Evolutionary conservation across 2,888 invertebrate species (phyloP), one percentile per base, ranked within the genome.

Genomic region (Chrysolina oricalcia): DNA sequence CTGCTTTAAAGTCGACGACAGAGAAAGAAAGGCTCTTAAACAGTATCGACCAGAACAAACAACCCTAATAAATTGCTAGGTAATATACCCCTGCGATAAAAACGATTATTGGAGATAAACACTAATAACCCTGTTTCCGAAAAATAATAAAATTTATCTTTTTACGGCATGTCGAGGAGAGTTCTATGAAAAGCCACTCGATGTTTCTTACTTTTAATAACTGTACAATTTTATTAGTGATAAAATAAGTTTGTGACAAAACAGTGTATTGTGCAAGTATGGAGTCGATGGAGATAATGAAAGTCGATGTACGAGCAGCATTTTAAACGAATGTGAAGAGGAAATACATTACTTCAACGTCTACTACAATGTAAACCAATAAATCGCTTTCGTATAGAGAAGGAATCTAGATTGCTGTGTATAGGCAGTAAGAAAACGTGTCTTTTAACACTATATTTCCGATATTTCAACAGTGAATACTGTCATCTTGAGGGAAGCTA

Each of bases 21-120:
- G 72, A 75, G 64, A 67, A 69, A 72, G 65, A 67, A 69, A 72
- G 19, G 68, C 53, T 64, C 23, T 41, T 66, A 43, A 63, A 73
- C 35, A 59, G 8, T 66, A 76, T 56, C 17, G 68, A 56, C 50
- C 62, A 13, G 41, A 53, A 53, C 21, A 23, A 19, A 53, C 46
- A 41, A 75, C 69, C 75, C 72, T 43, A 66, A 67, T 76, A 76
- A 70, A 77, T 35, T 35, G 59, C 27, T n/a, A 59, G 59, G 35
- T 59, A 59, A 59, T 59, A 35, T 13, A 59, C 59, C 35, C n/a
- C 35, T 46, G 59, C 13, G 35, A 35, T 59, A 35, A 23, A 59
- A 59, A 27, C 59, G 35, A 23, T 27, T 9, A 35, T 35, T 11
- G 35, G 27, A 35, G 59, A 27, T 59, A 35, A 53, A 10, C 40